A percentile compares a stretch with the other conserved stretches of the same genome.
phyloP scores from a whole-genome alignment of 2,797 vertebrate genomes.

The Pyrocephalus nanus region DNA sequence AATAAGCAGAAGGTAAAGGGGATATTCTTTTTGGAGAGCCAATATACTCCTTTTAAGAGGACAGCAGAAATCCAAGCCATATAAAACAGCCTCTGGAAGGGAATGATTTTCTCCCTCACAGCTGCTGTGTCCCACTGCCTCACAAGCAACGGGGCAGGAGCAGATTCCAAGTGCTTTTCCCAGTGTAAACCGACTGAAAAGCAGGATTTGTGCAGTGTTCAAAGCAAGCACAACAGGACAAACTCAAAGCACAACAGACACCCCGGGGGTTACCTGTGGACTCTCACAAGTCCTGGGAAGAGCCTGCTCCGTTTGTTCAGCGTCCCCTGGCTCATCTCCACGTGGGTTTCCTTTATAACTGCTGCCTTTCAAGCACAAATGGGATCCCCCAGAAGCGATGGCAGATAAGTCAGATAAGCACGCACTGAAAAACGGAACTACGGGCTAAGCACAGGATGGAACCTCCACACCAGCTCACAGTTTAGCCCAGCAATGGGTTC shows the following conservation, averaged over 20 bases:
- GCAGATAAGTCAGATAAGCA: constrained; percentile 10
- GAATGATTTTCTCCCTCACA: neutral
- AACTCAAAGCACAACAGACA: neutral
- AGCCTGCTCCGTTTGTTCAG: neutral
- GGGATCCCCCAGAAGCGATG: neutral
- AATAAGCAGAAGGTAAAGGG: neutral
- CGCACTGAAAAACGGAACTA: constrained; percentile 44
- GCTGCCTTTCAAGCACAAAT: neutral
- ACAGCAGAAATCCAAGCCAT: neutral
- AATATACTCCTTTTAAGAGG: neutral
- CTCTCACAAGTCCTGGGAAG: neutral
- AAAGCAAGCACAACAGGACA: neutral
- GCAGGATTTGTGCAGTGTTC: neutral
- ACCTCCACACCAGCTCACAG: neutral
- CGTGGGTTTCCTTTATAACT: neutral
- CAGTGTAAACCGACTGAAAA: neutral
- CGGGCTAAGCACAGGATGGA: neutral
- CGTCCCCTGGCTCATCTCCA: neutral
- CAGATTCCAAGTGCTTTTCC: neutral
- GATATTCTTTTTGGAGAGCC: neutral
- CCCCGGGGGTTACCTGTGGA: neutral
- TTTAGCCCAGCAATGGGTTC: neutral
- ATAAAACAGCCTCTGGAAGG: neutral
- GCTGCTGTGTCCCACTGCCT: neutral
- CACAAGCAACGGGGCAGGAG: neutral